Evolutionary conservation across 2,888 invertebrate species (phyloP).

Genomic region (Sphecodes monilicornis): DNA sequence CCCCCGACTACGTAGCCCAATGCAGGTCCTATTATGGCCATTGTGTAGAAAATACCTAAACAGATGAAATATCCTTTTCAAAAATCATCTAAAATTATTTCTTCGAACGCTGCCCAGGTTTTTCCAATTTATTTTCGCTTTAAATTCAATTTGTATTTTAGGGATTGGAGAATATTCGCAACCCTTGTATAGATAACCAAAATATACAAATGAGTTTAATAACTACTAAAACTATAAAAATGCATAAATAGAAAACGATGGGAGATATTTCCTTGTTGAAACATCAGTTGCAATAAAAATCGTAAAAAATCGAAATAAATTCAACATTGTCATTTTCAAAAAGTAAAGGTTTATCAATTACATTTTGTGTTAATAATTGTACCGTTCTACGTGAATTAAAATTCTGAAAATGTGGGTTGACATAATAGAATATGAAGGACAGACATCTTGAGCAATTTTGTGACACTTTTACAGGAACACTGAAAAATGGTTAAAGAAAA

Average conservation of each 20-base stretch:
- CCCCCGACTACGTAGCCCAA: constrained; percentile 95
- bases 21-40: constrained; percentile 93
- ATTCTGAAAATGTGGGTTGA: not conserved
- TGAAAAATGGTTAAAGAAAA: not conserved
- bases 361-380: not conserved
- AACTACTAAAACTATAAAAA: too few relatives aligned
- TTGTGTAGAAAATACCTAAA: constrained; percentile 92
- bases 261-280: not conserved
- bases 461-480: not conserved
- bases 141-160: not conserved
- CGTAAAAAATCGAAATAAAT: not conserved
- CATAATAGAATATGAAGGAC: not conserved
- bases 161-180: not conserved
- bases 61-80: constrained; percentile 3
- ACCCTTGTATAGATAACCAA: not conserved
- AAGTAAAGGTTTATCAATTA: too few relatives aligned
- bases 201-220: not conserved
- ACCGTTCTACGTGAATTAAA: too few relatives aligned
- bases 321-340: too few relatives aligned
- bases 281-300: not conserved
- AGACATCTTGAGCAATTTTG: too few relatives aligned
- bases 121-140: not conserved
- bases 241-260: not conserved
- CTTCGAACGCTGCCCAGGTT: too few relatives aligned
- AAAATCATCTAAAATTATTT: not conserved